Evolutionary conservation across 2,888 invertebrate genomes (phyloP).

Genomic region (Leptinotarsa tumamoca): DNA sequence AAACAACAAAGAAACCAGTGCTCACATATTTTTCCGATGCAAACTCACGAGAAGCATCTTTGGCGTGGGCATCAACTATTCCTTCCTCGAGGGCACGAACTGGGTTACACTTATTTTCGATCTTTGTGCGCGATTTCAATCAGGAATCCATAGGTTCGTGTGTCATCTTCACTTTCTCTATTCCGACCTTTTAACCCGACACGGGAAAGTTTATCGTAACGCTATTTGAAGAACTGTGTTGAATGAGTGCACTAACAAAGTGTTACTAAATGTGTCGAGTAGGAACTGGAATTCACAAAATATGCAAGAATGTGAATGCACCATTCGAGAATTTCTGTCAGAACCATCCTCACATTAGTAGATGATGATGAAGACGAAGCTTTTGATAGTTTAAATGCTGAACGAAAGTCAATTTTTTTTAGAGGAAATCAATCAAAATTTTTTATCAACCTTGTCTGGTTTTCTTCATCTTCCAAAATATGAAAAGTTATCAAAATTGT

Average conservation of each 20-base stretch:
- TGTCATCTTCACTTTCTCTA: constrained; percentile 50
- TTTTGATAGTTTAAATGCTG: too few relatives aligned
- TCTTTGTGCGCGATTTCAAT: constrained; percentile 42
- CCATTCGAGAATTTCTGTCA: too few relatives aligned
- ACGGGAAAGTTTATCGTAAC: constrained; percentile 40
- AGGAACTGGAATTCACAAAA: not conserved
- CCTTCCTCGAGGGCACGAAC: constrained; percentile 18
- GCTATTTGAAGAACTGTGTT: constrained; percentile 3
- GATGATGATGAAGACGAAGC: too few relatives aligned
- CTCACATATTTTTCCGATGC: constrained; percentile 18
- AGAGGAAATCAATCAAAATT: too few relatives aligned
- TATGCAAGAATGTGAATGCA: not conserved
- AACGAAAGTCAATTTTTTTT: too few relatives aligned
- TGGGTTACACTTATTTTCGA: constrained; percentile 25
- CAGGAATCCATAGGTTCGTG: constrained; percentile 45
- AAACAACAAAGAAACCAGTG: constrained; percentile 11
- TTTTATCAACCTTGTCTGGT: too few relatives aligned
- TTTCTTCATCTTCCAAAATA: too few relatives aligned
- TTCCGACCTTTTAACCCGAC: constrained; percentile 47
- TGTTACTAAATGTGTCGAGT: not conserved
- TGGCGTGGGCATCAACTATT: constrained; percentile 23
- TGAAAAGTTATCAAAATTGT: too few relatives aligned
- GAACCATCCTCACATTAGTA: too few relatives aligned
- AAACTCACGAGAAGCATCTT: constrained; percentile 23
- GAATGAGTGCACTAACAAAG: not conserved